Evolutionary conservation across 2,797 vertebrate genomes (phyloP).

Genomic region (Microctenopoma steveboyesi): DNA sequence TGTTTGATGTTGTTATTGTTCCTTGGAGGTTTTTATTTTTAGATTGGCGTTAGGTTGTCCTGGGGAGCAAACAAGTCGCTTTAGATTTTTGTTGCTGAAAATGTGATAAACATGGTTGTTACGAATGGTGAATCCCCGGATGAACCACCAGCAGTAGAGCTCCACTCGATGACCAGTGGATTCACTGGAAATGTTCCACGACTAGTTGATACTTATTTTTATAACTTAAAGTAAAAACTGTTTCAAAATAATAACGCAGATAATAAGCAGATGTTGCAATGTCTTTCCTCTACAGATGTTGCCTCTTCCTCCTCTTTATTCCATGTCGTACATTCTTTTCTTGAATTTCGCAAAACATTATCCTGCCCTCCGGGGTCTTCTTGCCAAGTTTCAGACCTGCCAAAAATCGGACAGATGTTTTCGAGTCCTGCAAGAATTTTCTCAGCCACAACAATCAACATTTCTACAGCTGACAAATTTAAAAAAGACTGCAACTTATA

Average conservation of each 20-base stretch:
- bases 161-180: too few relatives aligned
- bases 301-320: background rate
- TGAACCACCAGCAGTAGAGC: background rate
- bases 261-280: background rate
- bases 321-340: conserved; percentile 3
- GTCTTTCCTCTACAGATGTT: background rate
- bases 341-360: background rate
- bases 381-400: background rate
- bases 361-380: background rate
- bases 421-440: conserved; percentile 5
- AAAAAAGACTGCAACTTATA: background rate
- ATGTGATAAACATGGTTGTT: conserved; percentile 20
- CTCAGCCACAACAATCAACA: background rate
- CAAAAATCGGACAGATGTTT: conserved; percentile 12
- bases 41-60: conserved; percentile 26
- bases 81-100: conserved; percentile 1
- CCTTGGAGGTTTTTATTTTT: conserved; percentile 28
- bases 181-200: too few relatives aligned
- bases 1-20: conserved; percentile 15
- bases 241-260: background rate
- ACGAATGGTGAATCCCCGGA: background rate
- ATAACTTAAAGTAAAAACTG: background rate
- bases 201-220: too few relatives aligned
- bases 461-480: background rate
- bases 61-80: conserved; percentile 15